Conservation (phyloP, 2,888 invertebrate species). For the Cybosia mesomella region DNA sequence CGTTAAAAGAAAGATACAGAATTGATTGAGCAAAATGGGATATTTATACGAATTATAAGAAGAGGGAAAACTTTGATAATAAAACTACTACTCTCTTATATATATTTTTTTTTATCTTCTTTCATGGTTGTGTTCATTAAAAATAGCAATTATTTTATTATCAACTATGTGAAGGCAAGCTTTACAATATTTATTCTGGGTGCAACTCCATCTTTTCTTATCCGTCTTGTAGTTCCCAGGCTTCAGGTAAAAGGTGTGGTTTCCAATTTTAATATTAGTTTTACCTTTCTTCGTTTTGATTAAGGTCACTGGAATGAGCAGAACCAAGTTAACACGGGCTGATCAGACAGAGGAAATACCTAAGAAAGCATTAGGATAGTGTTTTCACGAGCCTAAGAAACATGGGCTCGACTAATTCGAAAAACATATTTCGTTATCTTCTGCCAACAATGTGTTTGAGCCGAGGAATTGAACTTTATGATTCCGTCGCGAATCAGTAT, state of each 20-base stretch:
- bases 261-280: conserved; percentile 70
- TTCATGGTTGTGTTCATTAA: conserved; percentile 74
- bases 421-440: too few relatives aligned
- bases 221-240: conserved; percentile 60
- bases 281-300: conserved; percentile 72
- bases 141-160: conserved; percentile 71
- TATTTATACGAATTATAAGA: too few relatives aligned
- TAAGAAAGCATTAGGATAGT: not conserved
- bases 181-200: conserved; percentile 73
- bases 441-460: too few relatives aligned
- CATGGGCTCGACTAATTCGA: too few relatives aligned
- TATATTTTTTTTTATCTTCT: conserved; percentile 59
- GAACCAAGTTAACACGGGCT: not conserved
- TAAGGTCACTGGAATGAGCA: conserved; percentile 64
- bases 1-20: too few relatives aligned
- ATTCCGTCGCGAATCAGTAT: too few relatives aligned
- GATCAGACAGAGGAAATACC: not conserved
- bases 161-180: conserved; percentile 69
- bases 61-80: not conserved
- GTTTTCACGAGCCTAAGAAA: too few relatives aligned
- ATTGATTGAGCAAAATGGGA: too few relatives aligned
- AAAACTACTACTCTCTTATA: not conserved
- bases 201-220: conserved; percentile 69
- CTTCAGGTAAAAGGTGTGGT: conserved; percentile 70
- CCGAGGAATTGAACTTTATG: too few relatives aligned